Conservation (phyloP, 2,797 vertebrate genomes). For the Saxicola maurus region DNA sequence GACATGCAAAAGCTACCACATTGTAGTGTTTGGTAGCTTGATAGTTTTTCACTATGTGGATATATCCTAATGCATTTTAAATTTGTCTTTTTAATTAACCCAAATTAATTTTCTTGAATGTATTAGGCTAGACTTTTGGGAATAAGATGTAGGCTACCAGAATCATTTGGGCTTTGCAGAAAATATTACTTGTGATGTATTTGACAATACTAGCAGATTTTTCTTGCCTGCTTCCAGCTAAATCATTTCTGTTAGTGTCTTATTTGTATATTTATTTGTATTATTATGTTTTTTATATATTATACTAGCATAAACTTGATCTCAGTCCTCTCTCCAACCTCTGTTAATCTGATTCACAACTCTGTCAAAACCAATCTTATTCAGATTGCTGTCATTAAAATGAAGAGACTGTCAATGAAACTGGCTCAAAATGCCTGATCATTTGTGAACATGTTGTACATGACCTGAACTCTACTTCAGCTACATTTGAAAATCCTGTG, state of each 20-base stretch:
- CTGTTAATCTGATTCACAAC: neutral
- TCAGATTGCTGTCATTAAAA: neutral
- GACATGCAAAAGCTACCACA: constrained; percentile 13
- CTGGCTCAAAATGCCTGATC: neutral
- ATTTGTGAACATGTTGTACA: neutral
- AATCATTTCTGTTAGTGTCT: neutral
- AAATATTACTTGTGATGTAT: neutral
- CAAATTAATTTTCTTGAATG: constrained; percentile 56
- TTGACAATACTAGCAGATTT: neutral
- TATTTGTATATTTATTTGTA: neutral
- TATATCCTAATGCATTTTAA: constrained; percentile 31
- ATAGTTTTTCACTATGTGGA: constrained; percentile 2
- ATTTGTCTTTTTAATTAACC: constrained; percentile 50
- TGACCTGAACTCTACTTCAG: neutral
- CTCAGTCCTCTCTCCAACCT: neutral
- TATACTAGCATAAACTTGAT: neutral
- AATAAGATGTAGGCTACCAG: constrained; percentile 43
- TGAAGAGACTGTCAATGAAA: neutral
- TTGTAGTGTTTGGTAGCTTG: neutral
- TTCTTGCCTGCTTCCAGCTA: neutral
- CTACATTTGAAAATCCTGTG: neutral
- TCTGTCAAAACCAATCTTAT: neutral
- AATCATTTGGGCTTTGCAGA: constrained; percentile 30
- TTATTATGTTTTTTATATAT: neutral
- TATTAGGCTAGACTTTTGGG: constrained; percentile 29